Conservation (phyloP, 92 coral and sea anemone genomes). For the Porites lobata region DNA sequence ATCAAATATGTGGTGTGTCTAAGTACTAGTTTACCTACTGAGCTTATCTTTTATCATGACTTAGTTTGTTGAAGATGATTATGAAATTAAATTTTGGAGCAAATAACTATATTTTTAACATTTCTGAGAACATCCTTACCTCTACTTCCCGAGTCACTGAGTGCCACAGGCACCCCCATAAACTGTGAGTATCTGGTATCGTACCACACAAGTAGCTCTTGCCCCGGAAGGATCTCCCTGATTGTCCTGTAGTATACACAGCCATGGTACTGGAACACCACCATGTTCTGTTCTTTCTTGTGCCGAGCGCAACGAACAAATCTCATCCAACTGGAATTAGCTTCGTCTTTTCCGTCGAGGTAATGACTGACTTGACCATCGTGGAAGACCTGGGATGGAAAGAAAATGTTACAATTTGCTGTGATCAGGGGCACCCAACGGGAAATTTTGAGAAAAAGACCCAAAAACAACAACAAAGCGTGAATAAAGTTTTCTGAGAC, state of each 20-base stretch:
- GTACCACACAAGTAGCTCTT: conserved; percentile 97
- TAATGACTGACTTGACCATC: conserved; percentile 99
- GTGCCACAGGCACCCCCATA: conserved; percentile 97
- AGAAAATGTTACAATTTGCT: too few relatives aligned
- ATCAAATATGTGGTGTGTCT: too few relatives aligned
- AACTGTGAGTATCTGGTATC: conserved; percentile 96
- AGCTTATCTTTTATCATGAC: too few relatives aligned
- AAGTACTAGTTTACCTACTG: too few relatives aligned
- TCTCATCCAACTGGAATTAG: conserved; percentile 99
- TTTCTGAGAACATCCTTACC: conserved; percentile 57
- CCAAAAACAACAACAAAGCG: too few relatives aligned
- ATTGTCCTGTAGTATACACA: conserved; percentile 97
- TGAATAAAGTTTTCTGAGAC: too few relatives aligned
- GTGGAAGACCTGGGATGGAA: conserved; percentile 84
- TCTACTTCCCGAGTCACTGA: conserved; percentile 94
- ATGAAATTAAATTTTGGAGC: too few relatives aligned
- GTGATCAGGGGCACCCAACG: too few relatives aligned
- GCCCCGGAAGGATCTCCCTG: conserved; percentile 93
- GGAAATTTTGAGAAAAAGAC: too few relatives aligned
- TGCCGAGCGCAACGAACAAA: conserved; percentile 98
- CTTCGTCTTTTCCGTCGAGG: conserved; percentile 96
- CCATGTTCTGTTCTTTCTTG: conserved; percentile 99
- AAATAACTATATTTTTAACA: too few relatives aligned
- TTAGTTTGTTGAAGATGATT: too few relatives aligned
- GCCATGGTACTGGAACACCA: conserved; percentile 99